Base-by-base conservation (phyloP, 2,888 invertebrate genomes). In the Platycheirus rosarum region DNA sequence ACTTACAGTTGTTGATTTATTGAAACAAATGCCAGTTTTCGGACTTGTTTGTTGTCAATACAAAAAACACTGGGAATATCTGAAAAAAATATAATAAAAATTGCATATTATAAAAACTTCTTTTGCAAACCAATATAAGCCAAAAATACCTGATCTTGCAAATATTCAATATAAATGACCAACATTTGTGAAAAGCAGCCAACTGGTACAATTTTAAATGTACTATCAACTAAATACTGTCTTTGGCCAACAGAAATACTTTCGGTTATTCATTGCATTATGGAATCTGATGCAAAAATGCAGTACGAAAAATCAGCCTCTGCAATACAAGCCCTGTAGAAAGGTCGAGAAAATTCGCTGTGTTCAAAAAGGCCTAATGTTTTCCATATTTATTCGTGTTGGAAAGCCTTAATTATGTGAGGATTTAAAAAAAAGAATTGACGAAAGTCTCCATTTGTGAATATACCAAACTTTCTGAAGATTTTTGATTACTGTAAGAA, bases 121-220 rank as follows among this genome's bases (percentile, higher is more conserved):
- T n/a, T n/a, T n/a, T n/a, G n/a, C n/a, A 32, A 32, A 32, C 29
- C 2, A 32, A 32, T 32, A 8, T 32, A 7, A 8, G 7, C 5
- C 4, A 32, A 32, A 32, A 32, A 32, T 32, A 32, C 29, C 29
- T 42, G 42, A 16, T 42, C 42, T 42, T 42, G 13, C 42, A 42
- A 42, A 42, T 42, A 16, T 42, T 4, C 14, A 42, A n/a, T n/a
- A 42, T 42, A 42, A 42, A 42, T 42, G 1, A 16, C 42, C 13
- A 42, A 16, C 13, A 42, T 9, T 42, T 42, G 13, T 42, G 42
- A 42, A 42, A 42, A 42, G 42, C 13, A 42, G 16, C 42, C 8
- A 42, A 42, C 42, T 42, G 13, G 13, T 13, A 42, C 13, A 42
- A 42, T 16, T 42, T 42, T 5, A n/a, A 42, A 42, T 13, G 42